A percentile compares a stretch with the other conserved stretches of the same genome.
These are phyloP conservation scores for Solea solea DNA, from an alignment of 2,113 vertebrate species.

Conservation along the genomic window DNA sequence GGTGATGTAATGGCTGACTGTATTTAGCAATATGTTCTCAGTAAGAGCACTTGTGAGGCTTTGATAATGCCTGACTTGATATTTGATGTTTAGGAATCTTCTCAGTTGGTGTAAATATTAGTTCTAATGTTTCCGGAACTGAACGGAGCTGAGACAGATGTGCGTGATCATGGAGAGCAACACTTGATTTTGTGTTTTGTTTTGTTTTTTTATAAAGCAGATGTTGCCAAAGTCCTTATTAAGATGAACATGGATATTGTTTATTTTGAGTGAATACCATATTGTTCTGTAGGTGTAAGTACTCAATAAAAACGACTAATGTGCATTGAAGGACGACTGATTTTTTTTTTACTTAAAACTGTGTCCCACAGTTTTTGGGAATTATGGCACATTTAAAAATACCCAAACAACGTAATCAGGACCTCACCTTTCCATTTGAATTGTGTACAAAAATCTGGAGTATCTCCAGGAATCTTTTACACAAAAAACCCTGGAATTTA, in stretches of 20 bases:
- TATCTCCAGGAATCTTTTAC: no score
- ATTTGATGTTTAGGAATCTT: constrained; percentile 85
- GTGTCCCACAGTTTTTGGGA: no score
- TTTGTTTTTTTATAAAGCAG: constrained; percentile 67
- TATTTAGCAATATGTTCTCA: constrained; percentile 30
- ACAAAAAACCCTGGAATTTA: neutral
- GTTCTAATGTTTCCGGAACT: constrained; percentile 86
- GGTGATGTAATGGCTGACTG: constrained; percentile 25
- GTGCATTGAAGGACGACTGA: no score
- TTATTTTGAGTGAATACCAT: neutral
- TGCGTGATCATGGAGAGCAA: constrained; percentile 42
- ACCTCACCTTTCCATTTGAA: no score
- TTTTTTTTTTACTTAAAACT: neutral
- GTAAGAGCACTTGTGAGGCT: constrained; percentile 30
- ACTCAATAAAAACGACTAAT: neutral
- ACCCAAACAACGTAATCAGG: no score
- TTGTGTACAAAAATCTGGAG: no score
- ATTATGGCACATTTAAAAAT: no score
- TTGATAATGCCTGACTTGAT: constrained; percentile 50
- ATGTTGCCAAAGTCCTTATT: constrained; percentile 56
- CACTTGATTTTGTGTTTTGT: constrained; percentile 71
- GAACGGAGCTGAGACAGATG: constrained; percentile 47
- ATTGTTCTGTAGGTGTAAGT: neutral
- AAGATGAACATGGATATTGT: neutral
- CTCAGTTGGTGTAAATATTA: constrained; percentile 87